Evolutionary conservation across 2,888 invertebrate species (phyloP).

Genomic region (Meteorus colon): DNA sequence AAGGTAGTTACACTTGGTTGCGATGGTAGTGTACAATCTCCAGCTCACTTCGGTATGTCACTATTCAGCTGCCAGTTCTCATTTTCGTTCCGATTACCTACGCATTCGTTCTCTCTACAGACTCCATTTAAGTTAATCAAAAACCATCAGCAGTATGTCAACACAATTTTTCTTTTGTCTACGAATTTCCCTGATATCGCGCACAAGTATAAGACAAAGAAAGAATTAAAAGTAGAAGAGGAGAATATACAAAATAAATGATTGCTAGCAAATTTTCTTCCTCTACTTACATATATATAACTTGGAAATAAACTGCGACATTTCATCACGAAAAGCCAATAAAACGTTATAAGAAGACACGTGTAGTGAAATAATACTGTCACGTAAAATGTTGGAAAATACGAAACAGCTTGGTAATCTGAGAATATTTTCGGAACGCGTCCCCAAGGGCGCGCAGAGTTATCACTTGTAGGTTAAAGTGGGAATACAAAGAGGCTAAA

Average conservation of each 20-base stretch:
- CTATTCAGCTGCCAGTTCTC: neutral
- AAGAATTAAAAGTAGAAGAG: neutral
- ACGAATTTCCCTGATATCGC: neutral
- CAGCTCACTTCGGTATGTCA: neutral
- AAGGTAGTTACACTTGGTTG: neutral
- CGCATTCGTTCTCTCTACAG: neutral
- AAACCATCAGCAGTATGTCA: neutral
- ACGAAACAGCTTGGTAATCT: conserved; percentile 26
- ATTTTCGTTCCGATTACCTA: neutral
- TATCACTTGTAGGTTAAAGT: conserved; percentile 17
- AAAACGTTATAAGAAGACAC: conserved; percentile 18
- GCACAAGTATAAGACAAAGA: neutral
- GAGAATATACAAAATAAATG: conserved; percentile 5
- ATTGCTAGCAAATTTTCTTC: neutral
- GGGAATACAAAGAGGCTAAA: conserved; percentile 34
- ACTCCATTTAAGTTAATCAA: neutral
- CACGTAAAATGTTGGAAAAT: conserved; percentile 24
- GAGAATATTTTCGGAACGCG: conserved; percentile 28
- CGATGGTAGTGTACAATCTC: too few relatives aligned
- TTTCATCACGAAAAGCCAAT: conserved; percentile 15
- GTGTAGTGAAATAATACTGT: conserved; percentile 26
- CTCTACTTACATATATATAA: neutral
- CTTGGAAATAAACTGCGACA: conserved; percentile 8
- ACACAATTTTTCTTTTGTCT: neutral
- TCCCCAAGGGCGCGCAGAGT: conserved; percentile 24